phyloP scores from a whole-genome alignment of 2,113 vertebrate genomes.

The Craseonycteris thonglongyai region DNA sequence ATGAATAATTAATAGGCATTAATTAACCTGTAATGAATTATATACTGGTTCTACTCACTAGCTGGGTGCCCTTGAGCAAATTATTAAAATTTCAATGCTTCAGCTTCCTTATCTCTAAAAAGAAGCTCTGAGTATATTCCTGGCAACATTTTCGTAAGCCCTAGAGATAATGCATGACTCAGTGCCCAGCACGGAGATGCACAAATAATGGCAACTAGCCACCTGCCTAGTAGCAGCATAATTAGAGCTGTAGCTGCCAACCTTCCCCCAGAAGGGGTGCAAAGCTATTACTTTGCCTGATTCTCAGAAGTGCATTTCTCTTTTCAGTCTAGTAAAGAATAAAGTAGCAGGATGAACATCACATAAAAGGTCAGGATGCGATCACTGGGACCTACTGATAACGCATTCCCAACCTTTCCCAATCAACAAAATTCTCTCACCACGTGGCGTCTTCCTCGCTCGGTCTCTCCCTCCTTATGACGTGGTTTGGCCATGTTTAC shows the following conservation, averaged over 20 bases:
- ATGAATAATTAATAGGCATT: background rate
- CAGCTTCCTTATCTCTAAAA: background rate
- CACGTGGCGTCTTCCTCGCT: background rate
- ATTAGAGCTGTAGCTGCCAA: background rate
- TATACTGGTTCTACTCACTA: background rate
- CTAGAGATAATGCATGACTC: background rate
- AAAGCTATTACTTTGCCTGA: background rate
- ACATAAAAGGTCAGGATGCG: background rate
- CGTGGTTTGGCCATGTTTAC: conserved; percentile 68
- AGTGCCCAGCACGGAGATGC: background rate
- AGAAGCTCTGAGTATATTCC: background rate
- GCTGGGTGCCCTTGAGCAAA: background rate
- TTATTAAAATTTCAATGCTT: conserved; percentile 12
- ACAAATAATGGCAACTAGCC: background rate
- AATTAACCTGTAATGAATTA: background rate
- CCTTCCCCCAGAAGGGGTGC: background rate
- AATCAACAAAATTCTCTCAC: background rate
- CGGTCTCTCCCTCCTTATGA: background rate
- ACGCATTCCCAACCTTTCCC: background rate
- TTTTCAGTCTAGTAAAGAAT: background rate
- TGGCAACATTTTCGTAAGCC: background rate
- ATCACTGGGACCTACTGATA: background rate
- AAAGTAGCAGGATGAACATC: background rate
- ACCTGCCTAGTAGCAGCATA: too few relatives aligned
- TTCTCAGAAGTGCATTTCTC: background rate